These are phyloP conservation scores for Rotaria socialis DNA, from an alignment of 2,888 invertebrate genomes.

Conservation along the genomic window DNA sequence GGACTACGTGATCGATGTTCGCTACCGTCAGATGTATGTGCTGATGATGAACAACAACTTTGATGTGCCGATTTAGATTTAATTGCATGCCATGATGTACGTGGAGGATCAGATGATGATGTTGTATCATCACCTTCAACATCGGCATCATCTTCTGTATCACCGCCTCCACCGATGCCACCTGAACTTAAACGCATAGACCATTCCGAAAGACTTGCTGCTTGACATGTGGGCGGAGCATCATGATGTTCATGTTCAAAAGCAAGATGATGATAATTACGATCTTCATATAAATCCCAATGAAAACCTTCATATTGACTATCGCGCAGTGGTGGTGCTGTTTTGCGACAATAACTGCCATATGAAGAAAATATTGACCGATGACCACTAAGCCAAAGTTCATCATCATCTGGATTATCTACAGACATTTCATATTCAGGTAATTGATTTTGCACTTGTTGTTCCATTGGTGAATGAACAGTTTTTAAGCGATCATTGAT, in stretches of 20 bases:
- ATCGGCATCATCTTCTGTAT: conserved; percentile 13
- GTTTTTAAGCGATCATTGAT: neutral
- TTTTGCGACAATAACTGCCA: conserved; percentile 15
- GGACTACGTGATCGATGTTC: conserved; percentile 11
- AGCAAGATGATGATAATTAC: neutral
- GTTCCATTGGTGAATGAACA: neutral
- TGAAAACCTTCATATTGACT: conserved; percentile 30
- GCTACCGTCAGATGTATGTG: neutral
- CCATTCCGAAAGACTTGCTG: conserved; percentile 6
- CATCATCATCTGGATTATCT: conserved; percentile 25
- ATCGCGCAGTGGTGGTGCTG: neutral
- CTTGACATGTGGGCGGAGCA: neutral
- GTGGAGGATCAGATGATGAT: neutral
- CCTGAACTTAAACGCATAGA: conserved; percentile 30
- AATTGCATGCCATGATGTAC: conserved; percentile 29
- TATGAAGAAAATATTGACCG: conserved; percentile 14
- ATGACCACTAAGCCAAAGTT: conserved; percentile 35
- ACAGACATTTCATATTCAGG: conserved; percentile 28
- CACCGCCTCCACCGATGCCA: neutral
- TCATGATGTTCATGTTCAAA: conserved; percentile 5
- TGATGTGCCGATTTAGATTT: neutral
- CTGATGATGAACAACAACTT: conserved; percentile 11
- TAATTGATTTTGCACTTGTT: neutral
- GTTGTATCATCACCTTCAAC: conserved; percentile 22
- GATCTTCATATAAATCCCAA: conserved; percentile 33